Percentiles rank a stretch among this genome's conserved stretches.
phyloP scores from a whole-genome alignment of 2,888 invertebrate species.

The Epinotia nisella region DNA sequence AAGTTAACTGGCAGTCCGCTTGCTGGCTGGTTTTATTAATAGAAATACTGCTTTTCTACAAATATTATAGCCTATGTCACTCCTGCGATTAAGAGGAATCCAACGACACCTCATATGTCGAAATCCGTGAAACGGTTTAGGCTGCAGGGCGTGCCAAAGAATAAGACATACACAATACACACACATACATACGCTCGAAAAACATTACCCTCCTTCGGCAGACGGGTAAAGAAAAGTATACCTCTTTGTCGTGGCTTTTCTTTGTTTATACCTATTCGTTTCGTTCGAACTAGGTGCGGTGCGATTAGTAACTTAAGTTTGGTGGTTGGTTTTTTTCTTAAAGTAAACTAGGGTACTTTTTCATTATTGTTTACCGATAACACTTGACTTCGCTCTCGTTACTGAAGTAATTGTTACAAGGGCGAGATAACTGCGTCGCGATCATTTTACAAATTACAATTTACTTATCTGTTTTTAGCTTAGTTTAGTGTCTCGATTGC shows the following conservation, averaged over 20 bases:
- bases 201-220: too few species aligned
- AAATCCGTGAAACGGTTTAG: too few species aligned
- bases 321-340: conserved; percentile 2
- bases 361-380: conserved; percentile 1
- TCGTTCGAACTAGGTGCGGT: neutral
- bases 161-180: too few species aligned
- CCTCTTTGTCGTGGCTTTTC: neutral
- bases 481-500: conserved; percentile 28
- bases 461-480: conserved; percentile 25
- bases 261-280: neutral
- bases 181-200: too few species aligned
- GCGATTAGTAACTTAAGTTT: neutral
- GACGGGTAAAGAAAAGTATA: too few species aligned
- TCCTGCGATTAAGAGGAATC: too few species aligned
- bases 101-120: too few species aligned
- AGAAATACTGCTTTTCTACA: too few species aligned
- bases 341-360: conserved; percentile 6
- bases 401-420: conserved; percentile 36
- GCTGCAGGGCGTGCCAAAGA: too few species aligned
- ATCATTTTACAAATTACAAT: conserved; percentile 31
- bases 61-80: too few species aligned
- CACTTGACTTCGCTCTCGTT: conserved; percentile 35
- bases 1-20: neutral
- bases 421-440: conserved; percentile 26
- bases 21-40: too few species aligned